These are phyloP conservation scores for Ochropacha duplaris DNA, from an alignment of 2,888 invertebrate species.

Conservation along the genomic window DNA sequence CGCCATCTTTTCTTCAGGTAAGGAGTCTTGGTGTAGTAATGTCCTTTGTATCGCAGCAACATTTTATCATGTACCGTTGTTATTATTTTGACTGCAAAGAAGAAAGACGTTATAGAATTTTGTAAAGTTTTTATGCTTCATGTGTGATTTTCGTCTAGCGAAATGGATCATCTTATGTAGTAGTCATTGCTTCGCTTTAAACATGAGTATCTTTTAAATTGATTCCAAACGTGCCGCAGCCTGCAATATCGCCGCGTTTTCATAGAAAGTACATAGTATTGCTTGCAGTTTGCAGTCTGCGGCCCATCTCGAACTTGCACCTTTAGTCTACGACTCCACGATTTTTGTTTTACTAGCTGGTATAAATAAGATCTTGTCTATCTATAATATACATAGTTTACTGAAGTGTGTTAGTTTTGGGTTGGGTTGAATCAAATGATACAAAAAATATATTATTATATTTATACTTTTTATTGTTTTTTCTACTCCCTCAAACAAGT, in stretches of 20 bases:
- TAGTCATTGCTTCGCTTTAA: too few species aligned
- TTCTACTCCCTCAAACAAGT: too few species aligned
- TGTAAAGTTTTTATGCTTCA: not conserved
- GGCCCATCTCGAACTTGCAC: too few species aligned
- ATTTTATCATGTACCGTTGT: conserved; percentile 48
- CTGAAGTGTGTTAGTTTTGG: not conserved
- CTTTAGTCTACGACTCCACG: too few species aligned
- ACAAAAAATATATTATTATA: too few species aligned
- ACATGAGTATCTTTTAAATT: too few species aligned
- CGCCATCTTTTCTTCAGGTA: conserved; percentile 52
- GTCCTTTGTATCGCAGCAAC: conserved; percentile 50
- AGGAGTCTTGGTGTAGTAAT: conserved; percentile 54
- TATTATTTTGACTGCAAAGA: conserved; percentile 42
- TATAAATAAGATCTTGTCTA: too few species aligned
- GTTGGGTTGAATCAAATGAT: not conserved
- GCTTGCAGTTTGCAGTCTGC: too few species aligned
- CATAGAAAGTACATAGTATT: too few species aligned
- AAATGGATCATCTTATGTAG: not conserved
- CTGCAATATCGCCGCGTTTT: too few species aligned
- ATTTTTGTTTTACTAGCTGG: too few species aligned
- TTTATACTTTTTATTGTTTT: not conserved
- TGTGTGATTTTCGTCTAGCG: not conserved
- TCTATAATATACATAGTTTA: not conserved
- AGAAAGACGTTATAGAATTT: not conserved
- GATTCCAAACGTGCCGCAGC: not conserved